phyloP scores from a whole-genome alignment of 1,140 invertebrate genomes.

The Polypedilum pembai region DNA sequence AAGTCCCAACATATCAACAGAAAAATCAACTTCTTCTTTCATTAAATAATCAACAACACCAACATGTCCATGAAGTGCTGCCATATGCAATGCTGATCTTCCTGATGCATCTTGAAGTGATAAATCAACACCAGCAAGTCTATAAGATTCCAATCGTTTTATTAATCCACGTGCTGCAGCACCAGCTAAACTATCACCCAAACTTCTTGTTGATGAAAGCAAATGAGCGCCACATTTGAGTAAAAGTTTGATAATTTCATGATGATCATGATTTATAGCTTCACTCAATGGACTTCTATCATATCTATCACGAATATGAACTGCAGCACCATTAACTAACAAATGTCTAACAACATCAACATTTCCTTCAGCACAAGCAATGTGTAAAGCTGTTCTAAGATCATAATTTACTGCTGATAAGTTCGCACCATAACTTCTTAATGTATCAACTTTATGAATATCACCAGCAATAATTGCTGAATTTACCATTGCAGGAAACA shows the following conservation, averaged over 20 bases:
- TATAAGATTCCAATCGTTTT: constrained; percentile 50
- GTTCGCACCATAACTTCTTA: constrained; percentile 57
- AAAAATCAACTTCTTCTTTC: constrained; percentile 40
- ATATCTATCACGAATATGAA: constrained; percentile 56
- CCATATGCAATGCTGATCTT: constrained; percentile 55
- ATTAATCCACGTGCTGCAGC: constrained; percentile 52
- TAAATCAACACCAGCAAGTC: constrained; percentile 57
- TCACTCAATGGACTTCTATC: constrained; percentile 54
- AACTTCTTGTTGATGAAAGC: constrained; percentile 42
- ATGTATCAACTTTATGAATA: constrained; percentile 46
- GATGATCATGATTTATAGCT: constrained; percentile 54
- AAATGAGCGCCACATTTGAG: constrained; percentile 59
- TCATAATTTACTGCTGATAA: constrained; percentile 70
- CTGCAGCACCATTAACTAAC: constrained; percentile 70
- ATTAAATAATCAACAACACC: constrained; percentile 44
- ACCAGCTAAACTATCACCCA: constrained; percentile 54
- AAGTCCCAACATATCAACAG: constrained; percentile 45
- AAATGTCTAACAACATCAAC: constrained; percentile 62
- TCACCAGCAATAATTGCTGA: constrained; percentile 63
- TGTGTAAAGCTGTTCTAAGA: constrained; percentile 70
- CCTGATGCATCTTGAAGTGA: constrained; percentile 51
- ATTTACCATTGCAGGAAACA: constrained; percentile 72
- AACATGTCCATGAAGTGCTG: constrained; percentile 45
- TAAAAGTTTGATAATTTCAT: constrained; percentile 55
- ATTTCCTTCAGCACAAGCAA: constrained; percentile 68